Evolutionary conservation across 2,797 vertebrate genomes (phyloP), one percentile per base, ranked within the genome.

Genomic region (Semotilus atromaculatus): DNA sequence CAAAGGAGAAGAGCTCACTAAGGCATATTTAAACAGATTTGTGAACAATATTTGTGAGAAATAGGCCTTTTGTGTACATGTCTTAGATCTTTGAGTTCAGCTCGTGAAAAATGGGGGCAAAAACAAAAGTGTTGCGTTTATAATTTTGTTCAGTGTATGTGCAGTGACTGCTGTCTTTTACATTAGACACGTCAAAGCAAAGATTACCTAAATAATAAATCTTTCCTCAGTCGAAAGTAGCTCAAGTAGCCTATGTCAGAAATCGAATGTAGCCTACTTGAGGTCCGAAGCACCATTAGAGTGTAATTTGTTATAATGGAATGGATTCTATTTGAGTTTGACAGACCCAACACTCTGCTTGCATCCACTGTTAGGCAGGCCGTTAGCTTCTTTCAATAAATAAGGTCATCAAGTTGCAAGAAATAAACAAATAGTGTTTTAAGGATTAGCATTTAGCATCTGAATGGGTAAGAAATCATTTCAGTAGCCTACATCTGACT

Each of bases 391-490:
- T 26, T 60, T 13, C 23, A 73, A 51, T 5, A n/a, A 43, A 21
- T 71, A 71, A 19, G 26, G 19, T 48, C 16, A 45, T 26, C 26
- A 73, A 48, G 43, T 45, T 14, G 36, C 67, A 48, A 73, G 7
- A 72, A 72, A 29, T 16, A 26, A 4, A 48, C 7, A 29, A 62
- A 62, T 26, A 14, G 11, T 26, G 58, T 26, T 62, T 62, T 26
- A 62, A 62, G 58, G n/a, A 62, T 62, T 62, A 62, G n/a, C n/a
- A 58, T 58, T 58, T 58, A 58, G 23, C 55, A 60, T 60, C 26
- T 26, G 58, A 62, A 62, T 29, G 11, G 1, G 21, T 23, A 7
- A 55, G 53, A 55, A 55, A 55, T 21, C 21, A 23, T 53, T 21
- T 53, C 21, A 19, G 36, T 36, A 36, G 36, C 10, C 23, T 11